Evolutionary conservation across 2,888 invertebrate genomes (phyloP).

Genomic region (Halictus quadricinctus): DNA sequence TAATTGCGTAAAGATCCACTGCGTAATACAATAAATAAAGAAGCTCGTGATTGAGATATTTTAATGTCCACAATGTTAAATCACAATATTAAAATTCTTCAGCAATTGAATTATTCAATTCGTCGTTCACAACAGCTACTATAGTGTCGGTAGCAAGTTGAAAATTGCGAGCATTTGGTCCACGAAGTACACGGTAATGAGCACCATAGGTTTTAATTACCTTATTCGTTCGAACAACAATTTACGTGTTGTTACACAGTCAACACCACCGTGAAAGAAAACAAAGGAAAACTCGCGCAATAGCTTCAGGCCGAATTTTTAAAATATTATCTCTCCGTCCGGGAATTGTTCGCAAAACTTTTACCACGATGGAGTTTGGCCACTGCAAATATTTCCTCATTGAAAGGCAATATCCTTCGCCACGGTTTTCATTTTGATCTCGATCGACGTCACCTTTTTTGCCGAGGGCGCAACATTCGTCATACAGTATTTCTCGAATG

Average conservation of each 20-base stretch:
- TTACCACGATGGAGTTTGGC: neutral
- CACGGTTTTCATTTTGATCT: constrained; percentile 5
- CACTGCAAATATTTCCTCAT: constrained; percentile 30
- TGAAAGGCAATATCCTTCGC: constrained; percentile 23
- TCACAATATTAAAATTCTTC: neutral
- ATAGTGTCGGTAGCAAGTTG: neutral
- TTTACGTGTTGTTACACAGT: neutral
- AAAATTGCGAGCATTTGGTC: neutral
- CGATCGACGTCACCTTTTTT: neutral
- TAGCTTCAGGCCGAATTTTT: constrained; percentile 3
- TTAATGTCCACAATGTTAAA: neutral
- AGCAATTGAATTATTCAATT: neutral
- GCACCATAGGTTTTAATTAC: neutral
- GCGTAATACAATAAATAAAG: too few relatives aligned
- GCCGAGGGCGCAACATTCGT: neutral
- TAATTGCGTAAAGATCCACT: too few relatives aligned
- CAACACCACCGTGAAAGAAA: neutral
- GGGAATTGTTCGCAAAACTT: constrained; percentile 1
- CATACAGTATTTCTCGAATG: neutral
- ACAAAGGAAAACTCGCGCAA: neutral
- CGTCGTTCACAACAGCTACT: neutral
- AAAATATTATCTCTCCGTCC: constrained; percentile 4
- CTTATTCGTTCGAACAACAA: neutral
- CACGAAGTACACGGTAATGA: neutral
- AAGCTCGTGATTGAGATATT: too few relatives aligned